Evolutionary conservation across 2,888 invertebrate species (phyloP), one percentile per base, ranked within the genome.

Genomic region (Pheosia tremula): DNA sequence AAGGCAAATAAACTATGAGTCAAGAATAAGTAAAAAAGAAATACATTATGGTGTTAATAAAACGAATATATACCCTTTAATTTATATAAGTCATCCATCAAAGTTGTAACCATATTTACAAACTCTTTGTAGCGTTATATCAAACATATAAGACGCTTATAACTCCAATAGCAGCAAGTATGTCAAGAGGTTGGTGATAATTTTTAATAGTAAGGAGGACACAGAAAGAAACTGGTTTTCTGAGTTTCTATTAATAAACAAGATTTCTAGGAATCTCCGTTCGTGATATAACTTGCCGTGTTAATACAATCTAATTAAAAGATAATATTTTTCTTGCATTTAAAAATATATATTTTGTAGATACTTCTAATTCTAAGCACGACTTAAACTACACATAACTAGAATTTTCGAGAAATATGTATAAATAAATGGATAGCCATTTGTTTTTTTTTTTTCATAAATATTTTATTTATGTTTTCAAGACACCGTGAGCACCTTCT

Each of bases 181-280:
- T 72, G 75, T 72, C 59, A 61, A 55, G 62, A 37, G 56, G 36
- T 41, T 43, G 38, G 69, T 63, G 67, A 66, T 71, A 65, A 72
- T 74, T 78, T 78, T 78, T 79, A 68, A 76, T 72, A 77, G 73
- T 67, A 71, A 77, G 69, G 70, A 75, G 73, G 74, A 75, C 75
- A 69, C 57, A 63, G 74, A 69, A 71, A 67, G 67, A 74, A 79
- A 83, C 80, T 64, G 69, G 80, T 79, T 78, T 79, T 69, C 66
- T 64, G 71, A 62, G 24, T 75, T 74, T 74, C 75, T 78, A 77
- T 80, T 75, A 78, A 81, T 79, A 79, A 76, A 75, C 78, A 75
- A 72, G 73, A 74, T 80, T 80, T 78, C 76, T 69, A 65, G 66
- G 71, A 71, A 74, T 62, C 67, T 67, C 58, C 56, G 57, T 56